Base-by-base conservation (phyloP, 1,140 invertebrate genomes). In the Meloidogyne hapla region DNA sequence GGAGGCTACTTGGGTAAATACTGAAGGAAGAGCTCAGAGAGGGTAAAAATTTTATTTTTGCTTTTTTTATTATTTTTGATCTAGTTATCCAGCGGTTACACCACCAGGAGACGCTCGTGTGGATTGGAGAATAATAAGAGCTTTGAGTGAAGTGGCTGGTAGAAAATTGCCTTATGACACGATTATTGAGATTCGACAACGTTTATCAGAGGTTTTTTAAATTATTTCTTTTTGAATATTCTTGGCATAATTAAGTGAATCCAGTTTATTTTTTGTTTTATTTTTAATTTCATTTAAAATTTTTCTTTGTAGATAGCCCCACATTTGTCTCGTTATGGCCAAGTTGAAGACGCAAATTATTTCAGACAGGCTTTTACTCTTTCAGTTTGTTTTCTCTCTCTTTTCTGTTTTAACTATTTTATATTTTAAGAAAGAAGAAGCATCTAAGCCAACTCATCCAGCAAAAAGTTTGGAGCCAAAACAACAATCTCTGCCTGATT, bases 51-150 rank as follows among this genome's bases (percentile, higher is more conserved):
- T 40, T 74, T n/a, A 26, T 33, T 18, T 38, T 33, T 23, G 33
- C 23, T n/a, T 40, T 40, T 38, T 12, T 25, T 42, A 6, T 69
- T 6, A 4, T 75, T 45, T 45, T 33, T 9, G 0, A n/a, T 40
- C 48, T 1, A 89, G 92, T 62, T 83, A 80, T 68, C 90, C 91
- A 4, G 96, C 95, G 18, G 92, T 98, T n/a, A 92, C 93, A 28
- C 93, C 96, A 62, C 96, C 96, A 18, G 95, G 95, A 77, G 90
- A 93, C 88, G 95, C 94, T 1, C 91, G 95, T 75, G 93, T 94
- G 81, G 96, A 99, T 89, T 99, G 96, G 96, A 98, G 99, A 90
- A 96, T 99, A 77, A 92, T 99, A 80, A 88, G 94, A 87, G 93
- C 93, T 62, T 87, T 94, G n/a, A 92, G 92, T 21, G 92, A 94